Evolutionary conservation across 2,113 vertebrate species (phyloP).

Genomic region (Epinephelus cyanopodus): DNA sequence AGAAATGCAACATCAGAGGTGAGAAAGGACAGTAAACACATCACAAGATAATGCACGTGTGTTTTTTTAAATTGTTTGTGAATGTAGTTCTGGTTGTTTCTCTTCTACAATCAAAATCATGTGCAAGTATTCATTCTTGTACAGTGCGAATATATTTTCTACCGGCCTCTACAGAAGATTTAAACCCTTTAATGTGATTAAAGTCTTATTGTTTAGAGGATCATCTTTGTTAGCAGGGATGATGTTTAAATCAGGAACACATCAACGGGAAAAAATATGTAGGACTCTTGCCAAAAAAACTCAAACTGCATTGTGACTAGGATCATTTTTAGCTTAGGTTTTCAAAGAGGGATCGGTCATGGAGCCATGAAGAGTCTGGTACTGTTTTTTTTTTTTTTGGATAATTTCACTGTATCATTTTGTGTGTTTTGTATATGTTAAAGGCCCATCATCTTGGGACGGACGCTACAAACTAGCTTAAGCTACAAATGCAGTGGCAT

Average conservation of each 20-base stretch:
- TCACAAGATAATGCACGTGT: too few relatives aligned
- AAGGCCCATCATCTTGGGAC: not conserved
- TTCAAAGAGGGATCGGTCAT: too few relatives aligned
- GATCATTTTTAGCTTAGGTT: not conserved
- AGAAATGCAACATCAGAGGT: slow-evolving; percentile 3
- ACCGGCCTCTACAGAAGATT: too few relatives aligned
- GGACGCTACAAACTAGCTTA: not conserved
- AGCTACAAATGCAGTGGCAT: not conserved
- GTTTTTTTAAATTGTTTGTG: too few relatives aligned
- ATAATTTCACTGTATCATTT: not conserved
- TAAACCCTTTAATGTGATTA: too few relatives aligned
- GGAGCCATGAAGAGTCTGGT: too few relatives aligned
- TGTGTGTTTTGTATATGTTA: not conserved
- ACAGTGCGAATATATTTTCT: too few relatives aligned
- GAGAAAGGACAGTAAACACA: not conserved
- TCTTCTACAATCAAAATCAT: too few relatives aligned
- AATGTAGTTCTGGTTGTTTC: too few relatives aligned
- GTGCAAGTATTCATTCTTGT: too few relatives aligned
- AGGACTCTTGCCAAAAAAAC: not conserved
- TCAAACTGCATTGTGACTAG: not conserved
- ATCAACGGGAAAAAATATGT: not conserved
- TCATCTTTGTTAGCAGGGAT: not conserved
- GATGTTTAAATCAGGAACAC: not conserved
- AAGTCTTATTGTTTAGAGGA: not conserved
- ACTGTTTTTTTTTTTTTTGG: not conserved